A percentile compares a stretch with the other conserved stretches of the same genome.
phyloP scores from a whole-genome alignment of 2,888 invertebrate genomes.

The Leptinotarsa tumamoca region DNA sequence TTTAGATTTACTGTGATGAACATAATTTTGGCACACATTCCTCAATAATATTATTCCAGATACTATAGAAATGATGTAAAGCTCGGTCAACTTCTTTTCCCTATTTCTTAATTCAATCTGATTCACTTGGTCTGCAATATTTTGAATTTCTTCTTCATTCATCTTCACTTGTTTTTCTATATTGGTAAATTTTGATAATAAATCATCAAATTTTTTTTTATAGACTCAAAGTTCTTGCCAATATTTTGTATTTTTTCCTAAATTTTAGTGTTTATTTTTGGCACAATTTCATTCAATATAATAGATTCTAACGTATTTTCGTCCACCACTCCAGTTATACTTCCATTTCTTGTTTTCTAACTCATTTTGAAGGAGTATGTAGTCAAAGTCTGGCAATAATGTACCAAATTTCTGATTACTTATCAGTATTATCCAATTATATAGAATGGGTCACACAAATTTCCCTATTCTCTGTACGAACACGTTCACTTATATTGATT shows the following conservation, averaged over 20 bases:
- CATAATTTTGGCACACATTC: too few relatives aligned
- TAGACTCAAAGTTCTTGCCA: constrained; percentile 2
- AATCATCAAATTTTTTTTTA: not conserved
- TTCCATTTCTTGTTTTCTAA: not conserved
- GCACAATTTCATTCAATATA: not conserved
- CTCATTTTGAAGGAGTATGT: not conserved
- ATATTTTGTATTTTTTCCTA: not conserved
- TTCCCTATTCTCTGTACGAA: not conserved
- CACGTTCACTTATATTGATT: not conserved
- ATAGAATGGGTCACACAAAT: not conserved
- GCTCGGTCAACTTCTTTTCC: too few relatives aligned
- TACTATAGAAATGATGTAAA: too few relatives aligned
- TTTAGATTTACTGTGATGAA: too few relatives aligned
- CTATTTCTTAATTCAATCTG: not conserved
- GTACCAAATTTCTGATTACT: not conserved
- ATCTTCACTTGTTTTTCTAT: constrained; percentile 2
- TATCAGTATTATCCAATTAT: not conserved
- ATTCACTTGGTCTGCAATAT: not conserved
- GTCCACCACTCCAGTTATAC: not conserved
- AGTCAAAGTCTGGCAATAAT: not conserved
- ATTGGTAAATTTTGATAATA: not conserved
- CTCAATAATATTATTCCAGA: too few relatives aligned
- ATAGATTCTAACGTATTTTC: not conserved
- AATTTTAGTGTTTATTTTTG: not conserved
- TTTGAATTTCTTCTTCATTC: constrained; percentile 1